phyloP scores from a whole-genome alignment of 1,140 invertebrate genomes.

The Drosophila ercepeae region DNA sequence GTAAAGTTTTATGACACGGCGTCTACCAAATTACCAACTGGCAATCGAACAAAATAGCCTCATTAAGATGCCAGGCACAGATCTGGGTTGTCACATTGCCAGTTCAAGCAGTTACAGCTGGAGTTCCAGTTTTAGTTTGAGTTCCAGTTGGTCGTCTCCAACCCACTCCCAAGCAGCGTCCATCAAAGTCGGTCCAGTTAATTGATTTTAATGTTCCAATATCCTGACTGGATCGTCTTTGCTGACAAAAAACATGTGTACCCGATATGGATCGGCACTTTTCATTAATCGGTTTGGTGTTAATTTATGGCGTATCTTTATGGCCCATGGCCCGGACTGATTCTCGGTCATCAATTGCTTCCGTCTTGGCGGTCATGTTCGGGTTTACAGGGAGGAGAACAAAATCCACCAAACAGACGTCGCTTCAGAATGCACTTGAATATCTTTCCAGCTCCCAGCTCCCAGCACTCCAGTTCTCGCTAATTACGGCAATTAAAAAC shows the following conservation, averaged over 20 bases:
- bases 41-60: conserved; percentile 38
- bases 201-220: conserved; percentile 74
- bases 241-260: conserved; percentile 56
- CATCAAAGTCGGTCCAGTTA: conserved; percentile 55
- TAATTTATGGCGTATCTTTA: conserved; percentile 76
- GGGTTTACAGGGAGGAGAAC: neutral
- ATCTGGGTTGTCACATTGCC: conserved; percentile 18
- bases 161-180: neutral
- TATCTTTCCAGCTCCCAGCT: conserved; percentile 43
- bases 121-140: conserved; percentile 15
- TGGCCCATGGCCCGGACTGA: conserved; percentile 16
- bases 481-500: conserved; percentile 80
- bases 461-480: conserved; percentile 56
- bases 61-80: conserved; percentile 42
- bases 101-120: neutral
- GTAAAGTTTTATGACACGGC: conserved; percentile 35
- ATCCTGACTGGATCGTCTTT: conserved; percentile 36
- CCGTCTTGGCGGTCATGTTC: conserved; percentile 68
- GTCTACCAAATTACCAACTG: conserved; percentile 27
- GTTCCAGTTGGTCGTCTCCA: conserved; percentile 2
- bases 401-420: conserved; percentile 22
- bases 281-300: conserved; percentile 80
- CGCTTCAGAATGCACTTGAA: conserved; percentile 71
- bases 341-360: conserved; percentile 49
- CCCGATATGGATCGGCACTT: conserved; percentile 70